A percentile compares a stretch with the other conserved stretches of the same genome.
Conservation (phyloP, 2,888 invertebrate genomes). For the Catonia carolina region DNA sequence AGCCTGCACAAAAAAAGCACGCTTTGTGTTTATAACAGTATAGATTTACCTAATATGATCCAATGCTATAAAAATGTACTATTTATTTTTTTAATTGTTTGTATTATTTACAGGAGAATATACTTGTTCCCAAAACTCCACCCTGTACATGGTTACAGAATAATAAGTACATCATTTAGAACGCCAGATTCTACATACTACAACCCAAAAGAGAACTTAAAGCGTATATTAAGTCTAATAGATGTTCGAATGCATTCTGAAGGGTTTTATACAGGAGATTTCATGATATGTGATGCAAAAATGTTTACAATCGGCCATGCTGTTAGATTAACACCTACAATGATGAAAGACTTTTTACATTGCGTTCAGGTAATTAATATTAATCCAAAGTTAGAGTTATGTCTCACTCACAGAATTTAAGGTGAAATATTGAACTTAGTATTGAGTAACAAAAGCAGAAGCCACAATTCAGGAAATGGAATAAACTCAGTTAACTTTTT, state of each 20-base stretch:
- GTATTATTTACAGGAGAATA: constrained; percentile 12
- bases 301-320: constrained; percentile 51
- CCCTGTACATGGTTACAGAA: constrained; percentile 17
- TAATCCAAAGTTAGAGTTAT: too few relatives aligned
- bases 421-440: too few relatives aligned
- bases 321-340: constrained; percentile 69
- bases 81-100: too few relatives aligned
- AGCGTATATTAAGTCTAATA: constrained; percentile 6
- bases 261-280: constrained; percentile 65
- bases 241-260: constrained; percentile 16
- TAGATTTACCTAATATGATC: too few relatives aligned
- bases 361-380: constrained; percentile 19
- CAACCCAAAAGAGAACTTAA: constrained; percentile 2
- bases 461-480: too few relatives aligned
- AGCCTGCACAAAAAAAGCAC: too few relatives aligned
- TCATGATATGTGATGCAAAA: constrained; percentile 58
- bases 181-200: constrained; percentile 9
- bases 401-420: too few relatives aligned
- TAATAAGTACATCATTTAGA: constrained; percentile 8
- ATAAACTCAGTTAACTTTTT: too few relatives aligned
- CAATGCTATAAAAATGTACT: too few relatives aligned
- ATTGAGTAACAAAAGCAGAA: too few relatives aligned
- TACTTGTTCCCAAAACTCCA: constrained; percentile 18
- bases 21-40: too few relatives aligned
- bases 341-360: constrained; percentile 56